phyloP scores from a whole-genome alignment of 2,797 vertebrate species.

The Spatula clypeata region DNA sequence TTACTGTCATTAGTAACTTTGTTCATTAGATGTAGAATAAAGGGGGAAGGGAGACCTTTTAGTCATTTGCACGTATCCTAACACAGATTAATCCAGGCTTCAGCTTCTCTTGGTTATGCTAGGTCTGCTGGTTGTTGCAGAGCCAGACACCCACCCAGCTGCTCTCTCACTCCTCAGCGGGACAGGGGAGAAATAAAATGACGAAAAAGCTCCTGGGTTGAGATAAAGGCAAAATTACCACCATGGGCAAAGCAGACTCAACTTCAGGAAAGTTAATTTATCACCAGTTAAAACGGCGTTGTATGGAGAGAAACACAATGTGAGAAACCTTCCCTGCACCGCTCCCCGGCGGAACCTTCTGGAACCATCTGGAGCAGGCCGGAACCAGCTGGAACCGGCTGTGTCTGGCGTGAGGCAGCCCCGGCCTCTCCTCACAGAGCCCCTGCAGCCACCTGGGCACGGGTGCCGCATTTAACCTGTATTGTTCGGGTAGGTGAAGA shows the following conservation, averaged over 20 bases:
- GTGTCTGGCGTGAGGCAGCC: fast-evolving
- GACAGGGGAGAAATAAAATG: not conserved
- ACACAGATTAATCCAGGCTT: not conserved
- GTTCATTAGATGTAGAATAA: not conserved
- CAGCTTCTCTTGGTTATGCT: not conserved
- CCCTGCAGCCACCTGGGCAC: fast-evolving
- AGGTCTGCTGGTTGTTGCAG: not conserved
- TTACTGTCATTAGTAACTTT: not conserved
- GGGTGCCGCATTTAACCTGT: fast-evolving
- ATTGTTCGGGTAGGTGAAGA: not conserved
- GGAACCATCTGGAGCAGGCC: no score
- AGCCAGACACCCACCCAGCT: fast-evolving
- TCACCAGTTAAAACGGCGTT: not conserved
- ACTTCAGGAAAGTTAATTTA: not conserved
- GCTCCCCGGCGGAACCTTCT: not conserved
- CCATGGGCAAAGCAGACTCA: not conserved
- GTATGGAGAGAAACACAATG: not conserved
- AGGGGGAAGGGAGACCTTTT: not conserved
- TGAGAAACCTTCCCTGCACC: fast-evolving
- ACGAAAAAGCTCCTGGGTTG: not conserved
- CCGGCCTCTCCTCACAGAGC: not conserved
- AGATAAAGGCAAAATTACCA: not conserved
- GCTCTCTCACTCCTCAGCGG: not conserved
- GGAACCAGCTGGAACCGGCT: not conserved
- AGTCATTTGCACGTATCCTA: not conserved